Evolutionary conservation across 2,113 vertebrate genomes (phyloP).

Genomic region (Ranitomeya variabilis): DNA sequence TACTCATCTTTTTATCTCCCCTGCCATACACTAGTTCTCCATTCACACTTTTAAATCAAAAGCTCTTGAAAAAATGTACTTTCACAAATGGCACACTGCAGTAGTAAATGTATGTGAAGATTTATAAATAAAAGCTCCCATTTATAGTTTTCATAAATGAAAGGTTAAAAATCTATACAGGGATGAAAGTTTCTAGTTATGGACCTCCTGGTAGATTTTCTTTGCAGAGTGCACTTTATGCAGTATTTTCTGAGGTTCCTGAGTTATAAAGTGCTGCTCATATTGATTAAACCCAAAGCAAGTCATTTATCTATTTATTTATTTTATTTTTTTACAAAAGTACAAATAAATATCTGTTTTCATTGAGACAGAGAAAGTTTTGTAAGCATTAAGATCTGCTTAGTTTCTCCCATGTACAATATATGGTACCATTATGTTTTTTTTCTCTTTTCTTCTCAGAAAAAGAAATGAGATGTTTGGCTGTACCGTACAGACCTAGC

Average conservation of each 20-base stretch:
- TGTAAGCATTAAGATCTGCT: neutral
- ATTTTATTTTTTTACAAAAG: constrained; percentile 28
- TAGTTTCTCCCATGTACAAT: neutral
- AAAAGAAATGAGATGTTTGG: constrained; percentile 55
- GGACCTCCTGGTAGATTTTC: neutral
- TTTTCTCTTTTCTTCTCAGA: constrained; percentile 27
- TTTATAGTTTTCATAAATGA: constrained; percentile 26
- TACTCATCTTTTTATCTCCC: neutral
- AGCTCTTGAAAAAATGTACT: constrained; percentile 31
- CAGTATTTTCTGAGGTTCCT: constrained; percentile 15
- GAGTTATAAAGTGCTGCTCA: constrained; percentile 32
- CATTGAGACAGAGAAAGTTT: neutral
- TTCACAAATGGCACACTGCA: constrained; percentile 18
- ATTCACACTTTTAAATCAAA: constrained; percentile 32
- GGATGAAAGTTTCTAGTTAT: constrained; percentile 25
- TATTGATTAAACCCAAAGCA: constrained; percentile 39
- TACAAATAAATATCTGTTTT: constrained; percentile 33
- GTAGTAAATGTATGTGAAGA: constrained; percentile 41
- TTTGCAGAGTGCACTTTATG: constrained; percentile 46
- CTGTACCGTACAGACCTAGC: constrained; percentile 73
- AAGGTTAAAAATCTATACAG: constrained; percentile 20
- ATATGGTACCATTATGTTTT: constrained; percentile 6
- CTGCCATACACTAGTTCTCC: neutral
- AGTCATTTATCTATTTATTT: constrained; percentile 25
- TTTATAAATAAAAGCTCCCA: constrained; percentile 39